These are phyloP conservation scores for Lindbergichthys nudifrons DNA, from an alignment of 2,797 vertebrate species.

Conservation along the genomic window DNA sequence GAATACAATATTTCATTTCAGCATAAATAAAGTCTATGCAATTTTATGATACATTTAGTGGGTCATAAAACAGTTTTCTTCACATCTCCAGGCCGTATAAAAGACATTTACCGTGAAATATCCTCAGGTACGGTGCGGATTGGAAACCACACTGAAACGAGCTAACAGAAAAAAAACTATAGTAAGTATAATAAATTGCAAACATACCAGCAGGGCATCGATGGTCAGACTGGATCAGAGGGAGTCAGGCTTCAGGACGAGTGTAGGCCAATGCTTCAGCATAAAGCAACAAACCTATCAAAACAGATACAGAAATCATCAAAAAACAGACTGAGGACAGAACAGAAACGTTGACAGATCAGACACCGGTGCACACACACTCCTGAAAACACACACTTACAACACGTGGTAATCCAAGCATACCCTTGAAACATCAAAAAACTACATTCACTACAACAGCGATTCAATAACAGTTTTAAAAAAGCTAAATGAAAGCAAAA, in stretches of 20 bases:
- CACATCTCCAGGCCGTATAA: slow-evolving; percentile 1
- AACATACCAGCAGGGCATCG: slow-evolving; percentile 74
- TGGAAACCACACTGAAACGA: slow-evolving; percentile 28
- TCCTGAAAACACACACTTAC: slow-evolving; percentile 67
- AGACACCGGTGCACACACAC: slow-evolving; percentile 57
- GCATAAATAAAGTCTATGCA: slow-evolving; percentile 1
- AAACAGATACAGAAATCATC: slow-evolving; percentile 70
- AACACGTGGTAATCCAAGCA: slow-evolving; percentile 77
- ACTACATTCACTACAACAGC: slow-evolving; percentile 69
- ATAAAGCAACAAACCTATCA: slow-evolving; percentile 72
- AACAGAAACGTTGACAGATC: slow-evolving; percentile 58
- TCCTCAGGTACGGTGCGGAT: slow-evolving; percentile 20
- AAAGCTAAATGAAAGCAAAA: slow-evolving; percentile 59
- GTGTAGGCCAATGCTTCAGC: slow-evolving; percentile 78
- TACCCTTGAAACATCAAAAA: slow-evolving; percentile 63
- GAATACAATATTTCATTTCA: background rate
- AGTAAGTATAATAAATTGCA: slow-evolving; percentile 69
- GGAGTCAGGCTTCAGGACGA: slow-evolving; percentile 78
- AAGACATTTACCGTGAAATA: slow-evolving; percentile 15
- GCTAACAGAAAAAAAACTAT: slow-evolving; percentile 48
- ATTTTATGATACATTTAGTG: background rate
- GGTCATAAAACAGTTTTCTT: slow-evolving; percentile 4
- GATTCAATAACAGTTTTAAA: slow-evolving; percentile 48
- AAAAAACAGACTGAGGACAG: slow-evolving; percentile 57
- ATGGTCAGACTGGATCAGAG: slow-evolving; percentile 77